Evolutionary conservation across 2,113 vertebrate species (phyloP).

Genomic region (Oryzias javanicus): DNA sequence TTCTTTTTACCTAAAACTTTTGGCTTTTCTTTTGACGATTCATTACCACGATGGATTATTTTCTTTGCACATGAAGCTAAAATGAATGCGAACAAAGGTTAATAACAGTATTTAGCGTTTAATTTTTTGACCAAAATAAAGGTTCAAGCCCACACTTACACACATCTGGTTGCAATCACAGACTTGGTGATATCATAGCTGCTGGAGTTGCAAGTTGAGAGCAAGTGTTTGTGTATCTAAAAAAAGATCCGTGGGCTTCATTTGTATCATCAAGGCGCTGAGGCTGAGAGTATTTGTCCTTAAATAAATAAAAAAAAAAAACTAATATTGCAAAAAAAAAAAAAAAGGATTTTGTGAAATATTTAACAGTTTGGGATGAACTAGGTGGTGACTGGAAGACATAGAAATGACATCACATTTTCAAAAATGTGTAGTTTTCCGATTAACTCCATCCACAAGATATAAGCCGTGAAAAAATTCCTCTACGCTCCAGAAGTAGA

Average conservation of each 20-base stretch:
- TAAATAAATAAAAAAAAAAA: too few species aligned
- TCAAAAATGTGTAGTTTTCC: too few species aligned
- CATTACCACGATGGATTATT: too few species aligned
- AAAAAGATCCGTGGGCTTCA: constrained; percentile 39
- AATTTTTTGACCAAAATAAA: background rate
- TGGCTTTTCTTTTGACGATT: background rate
- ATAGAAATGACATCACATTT: too few species aligned
- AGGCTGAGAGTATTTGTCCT: too few species aligned
- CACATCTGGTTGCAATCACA: constrained; percentile 67
- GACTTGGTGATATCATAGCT: constrained; percentile 63
- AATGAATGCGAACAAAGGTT: too few species aligned
- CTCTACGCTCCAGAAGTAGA: constrained; percentile 30
- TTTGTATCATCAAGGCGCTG: constrained; percentile 9
- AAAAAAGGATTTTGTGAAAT: too few species aligned
- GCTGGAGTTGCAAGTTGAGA: constrained; percentile 35
- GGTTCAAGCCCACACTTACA: background rate
- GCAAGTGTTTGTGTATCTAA: constrained; percentile 39
- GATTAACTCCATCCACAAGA: too few species aligned
- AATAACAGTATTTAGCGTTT: background rate
- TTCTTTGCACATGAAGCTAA: too few species aligned
- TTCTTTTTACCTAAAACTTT: background rate
- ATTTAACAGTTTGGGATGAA: too few species aligned
- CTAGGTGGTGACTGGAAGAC: too few species aligned
- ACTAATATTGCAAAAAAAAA: too few species aligned
- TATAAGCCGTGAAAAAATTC: constrained; percentile 12